A percentile compares a stretch with the other conserved stretches of the same genome.
phyloP scores from a whole-genome alignment of 2,797 vertebrate genomes.

The Falco biarmicus region DNA sequence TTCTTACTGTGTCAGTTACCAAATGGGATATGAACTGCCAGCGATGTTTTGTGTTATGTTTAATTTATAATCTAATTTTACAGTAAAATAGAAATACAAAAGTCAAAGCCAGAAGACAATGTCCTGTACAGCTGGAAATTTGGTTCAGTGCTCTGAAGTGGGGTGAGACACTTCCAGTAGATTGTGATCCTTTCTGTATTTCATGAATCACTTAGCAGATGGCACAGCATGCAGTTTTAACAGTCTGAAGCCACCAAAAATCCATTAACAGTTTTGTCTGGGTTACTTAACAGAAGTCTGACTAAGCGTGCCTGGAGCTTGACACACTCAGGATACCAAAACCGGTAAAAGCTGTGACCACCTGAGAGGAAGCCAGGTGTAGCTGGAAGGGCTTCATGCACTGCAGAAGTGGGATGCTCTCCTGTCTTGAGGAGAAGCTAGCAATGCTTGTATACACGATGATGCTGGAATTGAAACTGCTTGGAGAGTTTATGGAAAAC shows the following conservation, averaged over 20 bases:
- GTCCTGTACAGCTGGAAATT: neutral
- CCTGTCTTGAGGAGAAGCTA: neutral
- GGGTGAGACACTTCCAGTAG: neutral
- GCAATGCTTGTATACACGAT: neutral
- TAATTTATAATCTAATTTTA: neutral
- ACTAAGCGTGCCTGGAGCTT: neutral
- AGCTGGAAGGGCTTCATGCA: neutral
- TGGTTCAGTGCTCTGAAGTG: slow-evolving; percentile 4
- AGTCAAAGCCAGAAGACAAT: neutral
- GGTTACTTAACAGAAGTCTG: neutral
- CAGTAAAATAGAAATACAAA: neutral
- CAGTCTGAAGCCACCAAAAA: neutral
- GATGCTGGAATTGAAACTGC: neutral
- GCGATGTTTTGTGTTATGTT: neutral
- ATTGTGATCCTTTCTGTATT: neutral
- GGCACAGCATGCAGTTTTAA: neutral
- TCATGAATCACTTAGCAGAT: neutral
- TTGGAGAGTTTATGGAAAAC: neutral
- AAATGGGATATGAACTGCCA: neutral
- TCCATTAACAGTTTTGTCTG: neutral
- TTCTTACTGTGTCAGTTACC: neutral
- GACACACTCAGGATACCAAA: neutral
- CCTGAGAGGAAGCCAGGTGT: neutral
- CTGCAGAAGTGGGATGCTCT: neutral
- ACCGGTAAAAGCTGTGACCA: neutral